Percentiles rank a stretch among this genome's conserved stretches.
These are phyloP conservation scores for Cochlearius cochlearius DNA, from an alignment of 2,113 vertebrate genomes.

Conservation along the genomic window DNA sequence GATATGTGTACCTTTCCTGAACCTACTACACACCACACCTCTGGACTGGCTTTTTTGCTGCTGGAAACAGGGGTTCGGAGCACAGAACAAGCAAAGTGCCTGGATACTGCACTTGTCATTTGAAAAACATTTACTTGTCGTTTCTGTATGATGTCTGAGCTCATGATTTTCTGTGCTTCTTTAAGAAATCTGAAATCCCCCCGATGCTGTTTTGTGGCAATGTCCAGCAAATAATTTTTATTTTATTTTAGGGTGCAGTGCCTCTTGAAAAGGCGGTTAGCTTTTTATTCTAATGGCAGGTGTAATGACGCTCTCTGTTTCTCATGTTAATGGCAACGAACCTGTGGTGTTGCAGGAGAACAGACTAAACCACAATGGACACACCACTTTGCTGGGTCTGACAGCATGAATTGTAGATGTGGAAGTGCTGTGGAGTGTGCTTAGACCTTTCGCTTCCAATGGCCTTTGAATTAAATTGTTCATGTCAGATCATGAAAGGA, in stretches of 20 bases:
- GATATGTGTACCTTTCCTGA: not conserved
- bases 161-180: not conserved
- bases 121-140: not conserved
- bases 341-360: not conserved
- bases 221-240: not conserved
- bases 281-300: not conserved
- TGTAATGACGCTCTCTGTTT: not conserved
- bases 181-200: not conserved
- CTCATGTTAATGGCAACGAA: not conserved
- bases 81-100: not conserved
- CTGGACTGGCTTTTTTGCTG: not conserved
- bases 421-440: not conserved
- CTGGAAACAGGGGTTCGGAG: not conserved
- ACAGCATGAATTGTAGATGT: not conserved
- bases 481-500: not conserved
- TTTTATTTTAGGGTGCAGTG: not conserved
- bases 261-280: not conserved
- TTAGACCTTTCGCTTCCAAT: not conserved
- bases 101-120: not conserved
- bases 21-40: not conserved
- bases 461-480: not conserved
- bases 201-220: not conserved
- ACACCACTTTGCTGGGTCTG: not conserved
- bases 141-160: not conserved
- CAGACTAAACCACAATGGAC: not conserved